phyloP scores from a whole-genome alignment of 2,797 vertebrate species.

The Semaprochilodus insignis region DNA sequence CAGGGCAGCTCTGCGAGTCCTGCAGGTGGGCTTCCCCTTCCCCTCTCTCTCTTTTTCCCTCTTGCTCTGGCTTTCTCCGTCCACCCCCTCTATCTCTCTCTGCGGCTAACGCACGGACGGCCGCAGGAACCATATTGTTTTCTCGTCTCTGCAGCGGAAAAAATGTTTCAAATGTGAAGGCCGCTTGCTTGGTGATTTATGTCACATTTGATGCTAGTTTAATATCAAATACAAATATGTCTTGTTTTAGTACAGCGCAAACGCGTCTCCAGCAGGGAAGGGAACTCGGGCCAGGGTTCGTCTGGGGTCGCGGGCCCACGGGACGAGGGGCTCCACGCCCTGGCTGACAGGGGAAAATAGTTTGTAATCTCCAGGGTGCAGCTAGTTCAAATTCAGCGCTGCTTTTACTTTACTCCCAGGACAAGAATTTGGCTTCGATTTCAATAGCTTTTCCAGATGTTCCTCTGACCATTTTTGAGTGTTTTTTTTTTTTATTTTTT shows the following conservation, averaged over 20 bases:
- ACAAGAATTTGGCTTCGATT: slow-evolving; percentile 76
- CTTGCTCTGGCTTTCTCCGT: neutral
- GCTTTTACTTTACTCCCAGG: slow-evolving; percentile 79
- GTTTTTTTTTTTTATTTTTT: slow-evolving; percentile 60
- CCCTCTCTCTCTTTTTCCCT: slow-evolving; percentile 21
- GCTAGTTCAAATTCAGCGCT: slow-evolving; percentile 77
- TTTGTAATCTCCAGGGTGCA: slow-evolving; percentile 76
- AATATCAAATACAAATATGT: slow-evolving; percentile 75
- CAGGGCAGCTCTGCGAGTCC: slow-evolving; percentile 54
- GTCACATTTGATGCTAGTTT: slow-evolving; percentile 71
- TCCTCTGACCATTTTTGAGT: slow-evolving; percentile 69
- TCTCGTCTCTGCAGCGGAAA: slow-evolving; percentile 63
- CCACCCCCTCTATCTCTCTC: neutral
- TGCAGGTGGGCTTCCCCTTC: slow-evolving; percentile 73
- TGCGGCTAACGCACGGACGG: slow-evolving; percentile 45
- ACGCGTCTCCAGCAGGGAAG: slow-evolving; percentile 64
- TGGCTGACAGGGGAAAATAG: slow-evolving; percentile 79
- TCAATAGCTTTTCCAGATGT: slow-evolving; percentile 83
- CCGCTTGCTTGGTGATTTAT: slow-evolving; percentile 69
- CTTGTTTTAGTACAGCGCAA: slow-evolving; percentile 71
- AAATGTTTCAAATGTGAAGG: slow-evolving; percentile 60
- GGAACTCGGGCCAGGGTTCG: slow-evolving; percentile 63
- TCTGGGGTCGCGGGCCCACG: slow-evolving; percentile 64
- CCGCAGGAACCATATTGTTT: slow-evolving; percentile 67
- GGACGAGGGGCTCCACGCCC: slow-evolving; percentile 64